Conservation (phyloP, 2,797 vertebrate species). For the Gymnoscopelus microlampas region DNA sequence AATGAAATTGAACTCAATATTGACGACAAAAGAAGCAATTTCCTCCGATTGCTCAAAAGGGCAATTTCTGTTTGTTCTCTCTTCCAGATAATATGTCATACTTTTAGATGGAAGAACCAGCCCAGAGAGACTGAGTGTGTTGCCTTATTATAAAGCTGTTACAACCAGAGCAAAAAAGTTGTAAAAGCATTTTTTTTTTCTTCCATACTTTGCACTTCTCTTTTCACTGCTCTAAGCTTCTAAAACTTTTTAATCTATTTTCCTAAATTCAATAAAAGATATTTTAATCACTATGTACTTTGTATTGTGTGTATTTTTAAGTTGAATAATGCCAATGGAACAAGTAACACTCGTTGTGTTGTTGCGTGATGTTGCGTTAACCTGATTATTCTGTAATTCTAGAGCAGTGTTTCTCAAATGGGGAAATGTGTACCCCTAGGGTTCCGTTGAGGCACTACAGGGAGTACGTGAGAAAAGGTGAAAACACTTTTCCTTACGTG, state of each 20-base stretch:
- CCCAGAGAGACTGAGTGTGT: conserved; percentile 70
- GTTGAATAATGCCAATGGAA: conserved; percentile 37
- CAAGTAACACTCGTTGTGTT: neutral
- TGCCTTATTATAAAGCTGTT: conserved; percentile 70
- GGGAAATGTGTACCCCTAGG: too few relatives aligned
- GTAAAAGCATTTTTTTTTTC: conserved; percentile 50
- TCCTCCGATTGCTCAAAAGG: conserved; percentile 61
- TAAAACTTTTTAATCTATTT: conserved; percentile 65
- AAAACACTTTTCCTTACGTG: too few relatives aligned
- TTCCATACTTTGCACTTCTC: conserved; percentile 63
- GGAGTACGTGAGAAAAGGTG: too few relatives aligned
- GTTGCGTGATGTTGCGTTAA: neutral
- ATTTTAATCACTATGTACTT: conserved; percentile 62
- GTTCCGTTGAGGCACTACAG: too few relatives aligned
- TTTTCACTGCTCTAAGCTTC: conserved; percentile 65
- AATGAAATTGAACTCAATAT: conserved; percentile 19
- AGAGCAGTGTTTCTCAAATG: too few relatives aligned
- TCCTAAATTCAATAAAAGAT: conserved; percentile 76
- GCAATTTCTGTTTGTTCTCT: conserved; percentile 78
- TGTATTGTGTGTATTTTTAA: conserved; percentile 68
- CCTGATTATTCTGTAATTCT: neutral
- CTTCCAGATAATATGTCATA: conserved; percentile 85
- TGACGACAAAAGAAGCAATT: conserved; percentile 30
- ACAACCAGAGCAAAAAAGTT: conserved; percentile 63
- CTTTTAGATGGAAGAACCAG: conserved; percentile 81